Conservation (phyloP, 2,113 vertebrate genomes). For the Epinephelus moara region DNA sequence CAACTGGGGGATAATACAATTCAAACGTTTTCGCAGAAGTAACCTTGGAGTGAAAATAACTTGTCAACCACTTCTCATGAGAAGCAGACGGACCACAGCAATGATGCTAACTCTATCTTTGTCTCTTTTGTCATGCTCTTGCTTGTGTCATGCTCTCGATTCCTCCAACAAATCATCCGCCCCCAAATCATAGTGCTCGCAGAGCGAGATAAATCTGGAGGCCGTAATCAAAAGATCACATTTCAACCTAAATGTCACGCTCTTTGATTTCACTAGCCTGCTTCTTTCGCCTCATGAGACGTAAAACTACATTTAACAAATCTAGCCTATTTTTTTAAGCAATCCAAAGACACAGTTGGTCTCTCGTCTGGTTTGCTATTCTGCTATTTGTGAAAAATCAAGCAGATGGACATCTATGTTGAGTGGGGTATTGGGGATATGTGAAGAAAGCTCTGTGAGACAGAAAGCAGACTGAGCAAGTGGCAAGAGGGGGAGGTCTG, state of each 20-base stretch:
- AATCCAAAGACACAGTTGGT: conserved; percentile 28
- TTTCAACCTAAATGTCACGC: conserved; percentile 36
- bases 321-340: conserved; percentile 15
- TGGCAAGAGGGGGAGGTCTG: conserved; percentile 23
- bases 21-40: conserved; percentile 19
- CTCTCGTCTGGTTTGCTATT: conserved; percentile 27
- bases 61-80: conserved; percentile 34
- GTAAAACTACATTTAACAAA: conserved; percentile 31
- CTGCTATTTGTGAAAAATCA: conserved; percentile 27
- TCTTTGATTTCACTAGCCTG: conserved; percentile 42
- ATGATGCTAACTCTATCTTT: conserved; percentile 1
- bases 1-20: conserved; percentile 35
- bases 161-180: conserved; percentile 17
- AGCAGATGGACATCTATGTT: conserved; percentile 19
- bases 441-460: conserved; percentile 8
- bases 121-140: conserved; percentile 6
- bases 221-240: conserved; percentile 53
- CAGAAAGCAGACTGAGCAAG: conserved; percentile 30
- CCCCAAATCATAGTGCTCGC: conserved; percentile 6
- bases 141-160: conserved; percentile 15
- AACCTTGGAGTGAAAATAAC: conserved; percentile 18
- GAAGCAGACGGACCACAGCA: not conserved
- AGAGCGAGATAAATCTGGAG: conserved; percentile 26
- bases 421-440: not conserved
- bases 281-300: conserved; percentile 29